These are phyloP conservation scores for Phaenicophaeus curvirostris DNA, from an alignment of 2,797 vertebrate species.

Conservation along the genomic window DNA sequence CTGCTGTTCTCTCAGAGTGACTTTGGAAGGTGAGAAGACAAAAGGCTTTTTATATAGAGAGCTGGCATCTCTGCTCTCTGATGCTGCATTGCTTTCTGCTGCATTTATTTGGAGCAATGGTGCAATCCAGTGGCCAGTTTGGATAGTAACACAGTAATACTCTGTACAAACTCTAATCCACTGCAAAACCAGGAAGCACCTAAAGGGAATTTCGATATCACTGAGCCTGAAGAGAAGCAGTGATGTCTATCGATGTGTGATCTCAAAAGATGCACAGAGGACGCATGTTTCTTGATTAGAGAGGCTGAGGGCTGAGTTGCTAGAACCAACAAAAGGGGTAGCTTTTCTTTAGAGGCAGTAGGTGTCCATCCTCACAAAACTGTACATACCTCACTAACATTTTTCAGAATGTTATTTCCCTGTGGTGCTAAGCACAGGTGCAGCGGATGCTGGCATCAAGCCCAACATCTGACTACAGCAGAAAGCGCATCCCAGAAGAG, in stretches of 20 bases:
- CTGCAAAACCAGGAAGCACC: neutral
- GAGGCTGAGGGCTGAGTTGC: neutral
- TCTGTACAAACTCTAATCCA: neutral
- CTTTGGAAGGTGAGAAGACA: neutral
- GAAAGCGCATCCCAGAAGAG: neutral
- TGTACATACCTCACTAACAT: neutral
- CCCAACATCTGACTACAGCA: neutral
- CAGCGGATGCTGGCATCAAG: neutral
- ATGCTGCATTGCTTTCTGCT: neutral
- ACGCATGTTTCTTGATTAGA: neutral
- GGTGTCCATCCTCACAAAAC: neutral
- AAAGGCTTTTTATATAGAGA: neutral
- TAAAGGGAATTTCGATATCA: neutral
- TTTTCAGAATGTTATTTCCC: neutral
- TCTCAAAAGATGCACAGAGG: neutral
- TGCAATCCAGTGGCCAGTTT: conserved; percentile 50
- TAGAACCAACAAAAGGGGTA: neutral
- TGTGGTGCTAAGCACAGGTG: neutral
- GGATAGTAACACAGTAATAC: neutral
- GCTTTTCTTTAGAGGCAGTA: neutral
- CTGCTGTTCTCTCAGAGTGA: neutral
- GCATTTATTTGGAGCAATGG: conserved; percentile 37
- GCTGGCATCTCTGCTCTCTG: neutral
- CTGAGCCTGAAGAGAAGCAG: neutral
- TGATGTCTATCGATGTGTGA: fast-evolving